Evolutionary conservation across 1,140 invertebrate genomes (phyloP).

Genomic region (Phymorhynchus buccinoides): DNA sequence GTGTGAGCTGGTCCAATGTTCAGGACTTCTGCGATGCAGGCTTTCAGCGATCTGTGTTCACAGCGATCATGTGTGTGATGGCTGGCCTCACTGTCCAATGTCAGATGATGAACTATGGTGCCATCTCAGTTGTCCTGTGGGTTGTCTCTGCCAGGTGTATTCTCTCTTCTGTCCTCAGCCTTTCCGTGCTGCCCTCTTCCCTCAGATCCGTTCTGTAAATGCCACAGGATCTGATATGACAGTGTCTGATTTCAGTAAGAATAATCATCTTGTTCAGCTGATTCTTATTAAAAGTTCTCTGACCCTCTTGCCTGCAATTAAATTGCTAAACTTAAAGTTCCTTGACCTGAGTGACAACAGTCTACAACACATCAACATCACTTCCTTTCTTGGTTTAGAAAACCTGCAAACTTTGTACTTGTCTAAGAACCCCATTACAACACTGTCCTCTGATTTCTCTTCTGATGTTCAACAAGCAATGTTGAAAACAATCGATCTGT

Average conservation of each 20-base stretch:
- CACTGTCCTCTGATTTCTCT: not conserved
- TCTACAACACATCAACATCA: not conserved
- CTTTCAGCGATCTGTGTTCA: constrained; percentile 31
- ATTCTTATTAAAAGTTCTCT: not conserved
- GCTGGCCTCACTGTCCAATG: constrained; percentile 29
- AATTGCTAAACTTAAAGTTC: not conserved
- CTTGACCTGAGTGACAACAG: constrained; percentile 41
- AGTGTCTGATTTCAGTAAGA: not conserved
- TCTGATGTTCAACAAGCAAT: not conserved
- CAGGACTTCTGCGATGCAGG: constrained; percentile 33
- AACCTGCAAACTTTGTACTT: constrained; percentile 29
- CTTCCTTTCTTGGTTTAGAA: constrained; percentile 9
- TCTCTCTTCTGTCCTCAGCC: not conserved
- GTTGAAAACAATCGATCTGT: constrained; percentile 12
- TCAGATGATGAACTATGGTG: constrained; percentile 41
- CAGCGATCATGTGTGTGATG: constrained; percentile 25
- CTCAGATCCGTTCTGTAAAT: not conserved
- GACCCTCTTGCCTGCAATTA: not conserved
- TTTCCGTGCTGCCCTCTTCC: not conserved
- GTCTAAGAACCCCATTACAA: constrained; percentile 2
- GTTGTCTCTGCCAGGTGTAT: constrained; percentile 28
- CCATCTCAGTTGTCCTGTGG: constrained; percentile 45
- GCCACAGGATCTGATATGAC: not conserved
- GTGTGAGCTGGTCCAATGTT: constrained; percentile 30
- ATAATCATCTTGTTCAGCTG: not conserved